Conservation (phyloP, 2,888 invertebrate species). For the Thalpophila matura region DNA sequence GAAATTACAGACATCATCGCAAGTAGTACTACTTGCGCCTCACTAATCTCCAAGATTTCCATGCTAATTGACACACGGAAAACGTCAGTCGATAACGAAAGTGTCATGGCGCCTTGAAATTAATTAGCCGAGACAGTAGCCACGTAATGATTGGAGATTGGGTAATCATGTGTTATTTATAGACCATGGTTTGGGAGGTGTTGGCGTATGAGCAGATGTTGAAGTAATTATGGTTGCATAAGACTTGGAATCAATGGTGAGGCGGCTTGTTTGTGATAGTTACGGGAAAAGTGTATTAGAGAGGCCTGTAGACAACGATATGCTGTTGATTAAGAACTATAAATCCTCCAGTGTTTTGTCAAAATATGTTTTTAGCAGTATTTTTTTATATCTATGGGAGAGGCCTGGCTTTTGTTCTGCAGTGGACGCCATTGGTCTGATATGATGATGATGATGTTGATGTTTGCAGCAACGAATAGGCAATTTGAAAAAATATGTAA, state of each 20-base stretch:
- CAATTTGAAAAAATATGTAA: no score
- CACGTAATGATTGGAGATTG: constrained; percentile 57
- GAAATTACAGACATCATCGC: background rate
- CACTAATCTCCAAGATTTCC: constrained; percentile 46
- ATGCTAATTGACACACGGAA: constrained; percentile 59
- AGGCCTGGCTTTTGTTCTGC: no score
- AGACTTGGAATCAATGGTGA: constrained; percentile 4
- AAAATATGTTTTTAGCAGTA: no score
- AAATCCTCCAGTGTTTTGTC: no score
- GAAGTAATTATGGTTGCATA: constrained; percentile 27
- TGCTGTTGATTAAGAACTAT: no score
- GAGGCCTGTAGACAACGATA: no score
- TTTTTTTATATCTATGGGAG: no score
- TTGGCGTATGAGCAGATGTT: constrained; percentile 5
- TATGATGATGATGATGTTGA: no score
- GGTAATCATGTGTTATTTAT: constrained; percentile 47
- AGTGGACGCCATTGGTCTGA: no score
- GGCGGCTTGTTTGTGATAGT: background rate
- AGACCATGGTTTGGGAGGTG: constrained; percentile 19
- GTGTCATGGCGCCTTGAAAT: constrained; percentile 61
- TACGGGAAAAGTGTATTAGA: constrained; percentile 5
- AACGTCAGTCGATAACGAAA: constrained; percentile 58
- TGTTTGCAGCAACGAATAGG: no score
- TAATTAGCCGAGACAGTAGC: constrained; percentile 58
- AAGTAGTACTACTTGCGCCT: constrained; percentile 16